Percentiles rank a stretch among this genome's conserved stretches.
phyloP scores from a whole-genome alignment of 1,140 invertebrate genomes.

The Philopotamus ludificatus region DNA sequence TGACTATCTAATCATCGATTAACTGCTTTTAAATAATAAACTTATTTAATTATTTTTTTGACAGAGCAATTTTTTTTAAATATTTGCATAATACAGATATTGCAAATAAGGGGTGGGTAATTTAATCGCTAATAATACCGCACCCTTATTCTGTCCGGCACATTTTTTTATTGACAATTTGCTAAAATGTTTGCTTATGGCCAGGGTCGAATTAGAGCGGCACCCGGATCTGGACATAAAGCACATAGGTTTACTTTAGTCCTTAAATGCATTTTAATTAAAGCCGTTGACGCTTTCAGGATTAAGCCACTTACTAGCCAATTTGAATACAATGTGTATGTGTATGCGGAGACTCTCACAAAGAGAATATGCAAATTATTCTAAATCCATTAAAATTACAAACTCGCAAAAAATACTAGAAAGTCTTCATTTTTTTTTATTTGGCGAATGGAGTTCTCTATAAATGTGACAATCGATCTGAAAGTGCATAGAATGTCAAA shows the following conservation, averaged over 20 bases:
- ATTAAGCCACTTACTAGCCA: slow-evolving; percentile 25
- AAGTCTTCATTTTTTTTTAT: neutral
- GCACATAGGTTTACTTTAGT: neutral
- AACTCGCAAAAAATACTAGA: too few species aligned
- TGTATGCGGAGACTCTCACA: too few species aligned
- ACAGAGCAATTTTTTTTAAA: too few species aligned
- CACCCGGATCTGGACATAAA: neutral
- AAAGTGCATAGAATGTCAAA: slow-evolving; percentile 1
- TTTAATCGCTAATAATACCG: too few species aligned
- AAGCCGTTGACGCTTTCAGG: slow-evolving; percentile 17
- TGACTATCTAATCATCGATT: too few species aligned
- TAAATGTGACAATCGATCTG: neutral
- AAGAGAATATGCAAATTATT: too few species aligned
- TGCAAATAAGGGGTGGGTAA: too few species aligned
- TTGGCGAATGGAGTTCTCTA: neutral
- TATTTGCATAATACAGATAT: too few species aligned
- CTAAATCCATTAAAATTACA: too few species aligned
- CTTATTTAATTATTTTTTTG: too few species aligned
- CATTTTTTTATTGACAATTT: slow-evolving; percentile 34
- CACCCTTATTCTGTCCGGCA: too few species aligned
- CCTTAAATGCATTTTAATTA: slow-evolving; percentile 37
- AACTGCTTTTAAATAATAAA: too few species aligned
- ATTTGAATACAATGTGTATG: slow-evolving; percentile 17
- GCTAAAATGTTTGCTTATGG: slow-evolving; percentile 35
- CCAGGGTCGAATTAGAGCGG: slow-evolving; percentile 2